Base-by-base conservation (phyloP, 2,113 vertebrate species). In the Talpa occidentalis region DNA sequence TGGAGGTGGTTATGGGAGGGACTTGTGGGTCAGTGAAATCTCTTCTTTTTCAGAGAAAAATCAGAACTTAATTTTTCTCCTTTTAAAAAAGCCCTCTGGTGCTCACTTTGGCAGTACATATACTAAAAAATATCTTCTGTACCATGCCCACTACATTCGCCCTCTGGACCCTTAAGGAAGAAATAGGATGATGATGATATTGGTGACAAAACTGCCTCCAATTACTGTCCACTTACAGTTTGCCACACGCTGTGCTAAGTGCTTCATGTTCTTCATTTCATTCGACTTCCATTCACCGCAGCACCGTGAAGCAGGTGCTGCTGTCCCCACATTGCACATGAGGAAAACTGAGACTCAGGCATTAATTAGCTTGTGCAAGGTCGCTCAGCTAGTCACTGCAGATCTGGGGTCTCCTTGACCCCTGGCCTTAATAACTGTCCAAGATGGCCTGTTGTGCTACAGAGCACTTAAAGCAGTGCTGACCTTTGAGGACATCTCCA, bases 81-180 rank as follows among this genome's bases (percentile, higher is more conserved):
- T 3, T 88, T 79, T 40, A 17, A 40, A 54, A 59, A 49, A 40
- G 49, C 17, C 49, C 49, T 52, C 49, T 52, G 49, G 49, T 22
- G 54, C 54, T 56, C 21, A 22, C 54, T 56, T 56, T 22, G 21
- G 54, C 19, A 56, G 54, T 49, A 28, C 59, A 37, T n/a, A 24
- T 37, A 6, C 35, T 8, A 69, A 66, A 77, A 70, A 66, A 52
- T 12, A 6, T 14, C 40, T 88, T 62, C 62, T 91, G 86, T 88
- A 8, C 17, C 15, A 44, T 88, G 37, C 21, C 72, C 16, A n/a
- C 11, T 69, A 35, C 15, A 6, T 62, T 42, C 10, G 16, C 37
- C 62, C 60, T 89, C 42, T 84, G 32, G 56, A 40, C 32, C 1
- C 76, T 82, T 67, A 59, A 70, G 83, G 40, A 97, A 86, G 85